Percentiles rank a stretch among this genome's conserved stretches.
These are phyloP conservation scores for Gorsachius magnificus DNA, from an alignment of 2,797 vertebrate species.

Conservation along the genomic window DNA sequence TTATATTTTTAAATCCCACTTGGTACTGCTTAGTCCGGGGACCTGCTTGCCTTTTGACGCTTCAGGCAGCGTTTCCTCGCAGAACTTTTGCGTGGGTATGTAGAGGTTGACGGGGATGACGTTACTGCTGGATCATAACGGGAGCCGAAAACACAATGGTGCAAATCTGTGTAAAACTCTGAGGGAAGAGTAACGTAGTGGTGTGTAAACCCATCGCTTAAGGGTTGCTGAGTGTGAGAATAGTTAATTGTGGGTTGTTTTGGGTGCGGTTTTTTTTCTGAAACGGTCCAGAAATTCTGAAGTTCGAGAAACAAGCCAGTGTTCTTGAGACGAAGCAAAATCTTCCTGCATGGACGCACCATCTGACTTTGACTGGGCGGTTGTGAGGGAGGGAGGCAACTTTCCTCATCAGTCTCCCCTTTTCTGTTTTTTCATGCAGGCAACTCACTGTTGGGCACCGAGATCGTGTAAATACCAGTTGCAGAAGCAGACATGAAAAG, in stretches of 20 bases:
- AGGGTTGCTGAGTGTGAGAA: neutral
- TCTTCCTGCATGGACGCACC: fast-evolving
- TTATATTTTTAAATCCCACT: too few relatives aligned
- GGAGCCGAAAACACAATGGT: neutral
- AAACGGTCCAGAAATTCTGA: neutral
- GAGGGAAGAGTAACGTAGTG: neutral
- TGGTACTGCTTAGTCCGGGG: too few relatives aligned
- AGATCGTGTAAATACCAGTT: neutral
- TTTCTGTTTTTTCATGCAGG: neutral
- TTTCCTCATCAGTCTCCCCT: neutral
- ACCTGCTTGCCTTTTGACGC: fast-evolving
- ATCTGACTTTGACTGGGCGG: fast-evolving
- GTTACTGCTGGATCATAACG: fast-evolving
- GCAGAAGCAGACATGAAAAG: neutral
- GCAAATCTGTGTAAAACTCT: neutral
- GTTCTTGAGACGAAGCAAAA: neutral
- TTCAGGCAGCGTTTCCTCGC: fast-evolving
- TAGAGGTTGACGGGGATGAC: fast-evolving
- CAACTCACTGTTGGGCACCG: neutral
- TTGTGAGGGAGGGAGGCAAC: neutral
- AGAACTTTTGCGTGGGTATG: fast-evolving
- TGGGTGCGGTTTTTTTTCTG: neutral
- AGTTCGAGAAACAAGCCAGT: neutral
- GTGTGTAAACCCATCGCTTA: neutral
- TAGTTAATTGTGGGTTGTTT: neutral